A percentile compares a stretch with the other conserved stretches of the same genome.
These are phyloP conservation scores for Gadus macrocephalus DNA, from an alignment of 2,113 vertebrate species.

Conservation along the genomic window DNA sequence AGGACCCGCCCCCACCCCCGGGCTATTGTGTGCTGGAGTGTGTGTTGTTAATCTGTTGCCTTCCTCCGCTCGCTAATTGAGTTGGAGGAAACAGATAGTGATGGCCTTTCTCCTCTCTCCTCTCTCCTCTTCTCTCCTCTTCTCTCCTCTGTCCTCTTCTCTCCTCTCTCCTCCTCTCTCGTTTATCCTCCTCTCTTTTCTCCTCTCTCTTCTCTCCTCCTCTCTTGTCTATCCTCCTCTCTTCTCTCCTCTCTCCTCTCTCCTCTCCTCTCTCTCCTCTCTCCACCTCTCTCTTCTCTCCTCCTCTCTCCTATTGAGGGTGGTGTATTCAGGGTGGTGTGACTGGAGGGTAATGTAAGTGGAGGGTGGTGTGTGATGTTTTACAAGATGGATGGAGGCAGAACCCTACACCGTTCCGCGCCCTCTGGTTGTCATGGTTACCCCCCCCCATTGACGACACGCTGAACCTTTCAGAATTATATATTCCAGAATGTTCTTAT, in stretches of 20 bases:
- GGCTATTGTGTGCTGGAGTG: slow-evolving; percentile 59
- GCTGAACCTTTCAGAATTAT: no score
- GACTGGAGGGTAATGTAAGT: no score
- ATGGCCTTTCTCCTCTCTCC: no score
- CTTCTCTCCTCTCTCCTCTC: not conserved
- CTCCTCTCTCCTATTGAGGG: slow-evolving; percentile 34
- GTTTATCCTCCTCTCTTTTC: no score
- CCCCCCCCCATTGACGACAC: no score
- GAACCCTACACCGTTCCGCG: no score
- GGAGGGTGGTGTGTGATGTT: no score
- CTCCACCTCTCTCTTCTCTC: not conserved
- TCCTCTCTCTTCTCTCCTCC: not conserved
- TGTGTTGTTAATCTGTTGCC: slow-evolving; percentile 58
- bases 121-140: no score
- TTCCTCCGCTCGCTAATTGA: slow-evolving; percentile 65
- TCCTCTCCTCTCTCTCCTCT: no score
- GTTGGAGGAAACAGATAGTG: slow-evolving; percentile 34
- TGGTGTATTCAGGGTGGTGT: slow-evolving; percentile 31
- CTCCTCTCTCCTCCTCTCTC: not conserved
- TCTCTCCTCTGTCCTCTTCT: not conserved
- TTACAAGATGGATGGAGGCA: no score
- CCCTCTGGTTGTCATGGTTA: no score
- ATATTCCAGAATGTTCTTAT: no score
- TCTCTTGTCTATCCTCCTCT: not conserved
- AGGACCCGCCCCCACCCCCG: slow-evolving; percentile 46